Conservation (phyloP, 2,113 vertebrate genomes). For the Meles meles region DNA sequence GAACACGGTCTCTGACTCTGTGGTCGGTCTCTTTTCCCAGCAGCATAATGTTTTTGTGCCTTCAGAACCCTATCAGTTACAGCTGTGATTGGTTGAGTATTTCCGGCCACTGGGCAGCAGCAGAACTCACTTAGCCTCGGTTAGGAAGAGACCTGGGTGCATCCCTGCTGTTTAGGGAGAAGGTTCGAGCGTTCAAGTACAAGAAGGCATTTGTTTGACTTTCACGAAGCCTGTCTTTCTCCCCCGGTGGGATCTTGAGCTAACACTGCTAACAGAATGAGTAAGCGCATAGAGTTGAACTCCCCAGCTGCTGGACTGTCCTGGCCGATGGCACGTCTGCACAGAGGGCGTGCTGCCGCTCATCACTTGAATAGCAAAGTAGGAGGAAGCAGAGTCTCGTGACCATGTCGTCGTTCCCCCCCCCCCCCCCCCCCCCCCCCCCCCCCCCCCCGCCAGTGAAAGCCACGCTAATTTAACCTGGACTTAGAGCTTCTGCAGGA, state of each 20-base stretch:
- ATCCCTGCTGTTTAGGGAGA: background rate
- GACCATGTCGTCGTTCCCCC: background rate
- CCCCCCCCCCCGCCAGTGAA: background rate
- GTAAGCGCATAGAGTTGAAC: rapidly evolving
- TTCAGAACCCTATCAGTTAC: background rate
- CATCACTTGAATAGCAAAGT: rapidly evolving
- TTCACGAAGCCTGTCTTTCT: background rate
- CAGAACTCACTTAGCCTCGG: background rate
- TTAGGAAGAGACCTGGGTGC: rapidly evolving
- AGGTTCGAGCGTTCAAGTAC: background rate
- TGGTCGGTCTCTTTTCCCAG: rapidly evolving
- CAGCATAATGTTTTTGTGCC: too few species aligned
- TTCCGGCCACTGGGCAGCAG: background rate
- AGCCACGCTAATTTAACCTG: conserved; percentile 4
- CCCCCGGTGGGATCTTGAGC: background rate
- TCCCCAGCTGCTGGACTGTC: rapidly evolving
- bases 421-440: too few species aligned
- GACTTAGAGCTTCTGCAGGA: background rate
- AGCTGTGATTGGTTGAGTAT: background rate
- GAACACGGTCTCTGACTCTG: rapidly evolving
- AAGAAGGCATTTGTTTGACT: background rate
- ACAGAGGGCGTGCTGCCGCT: background rate
- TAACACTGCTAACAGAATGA: background rate
- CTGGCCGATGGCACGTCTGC: rapidly evolving
- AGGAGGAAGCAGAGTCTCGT: background rate